Evolutionary conservation across 2,888 invertebrate species (phyloP).

Genomic region (Siphonodentalium dalli): DNA sequence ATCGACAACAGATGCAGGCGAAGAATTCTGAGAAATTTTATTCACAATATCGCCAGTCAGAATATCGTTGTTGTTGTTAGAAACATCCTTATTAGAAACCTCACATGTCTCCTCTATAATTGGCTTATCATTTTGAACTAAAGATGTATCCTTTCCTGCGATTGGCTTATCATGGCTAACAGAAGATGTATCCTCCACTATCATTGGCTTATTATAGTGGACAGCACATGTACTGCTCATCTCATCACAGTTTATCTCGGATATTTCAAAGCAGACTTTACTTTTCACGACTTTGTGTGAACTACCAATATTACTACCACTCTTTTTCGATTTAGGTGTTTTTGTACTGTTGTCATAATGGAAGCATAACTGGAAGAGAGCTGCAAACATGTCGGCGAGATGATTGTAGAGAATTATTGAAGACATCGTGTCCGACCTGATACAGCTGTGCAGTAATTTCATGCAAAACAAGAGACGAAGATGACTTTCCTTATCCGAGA

Average conservation of each 20-base stretch:
- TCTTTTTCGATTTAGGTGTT: not conserved
- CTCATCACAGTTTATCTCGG: too few relatives aligned
- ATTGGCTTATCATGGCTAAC: not conserved
- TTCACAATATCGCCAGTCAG: too few relatives aligned
- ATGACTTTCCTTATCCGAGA: conserved; percentile 17
- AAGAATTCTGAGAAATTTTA: too few relatives aligned
- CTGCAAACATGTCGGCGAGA: conserved; percentile 73
- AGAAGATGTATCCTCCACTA: not conserved
- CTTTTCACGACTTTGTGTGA: too few relatives aligned
- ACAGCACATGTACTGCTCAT: conserved; percentile 64
- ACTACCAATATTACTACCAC: too few relatives aligned
- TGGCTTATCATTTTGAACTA: too few relatives aligned
- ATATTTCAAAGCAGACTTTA: too few relatives aligned
- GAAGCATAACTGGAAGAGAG: conserved; percentile 76
- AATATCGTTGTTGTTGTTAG: too few relatives aligned
- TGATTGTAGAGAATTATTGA: conserved; percentile 70
- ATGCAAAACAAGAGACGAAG: conserved; percentile 36
- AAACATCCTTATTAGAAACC: too few relatives aligned
- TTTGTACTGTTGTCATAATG: conserved; percentile 70
- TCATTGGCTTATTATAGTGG: conserved; percentile 32
- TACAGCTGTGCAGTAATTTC: conserved; percentile 34
- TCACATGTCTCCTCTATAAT: too few relatives aligned
- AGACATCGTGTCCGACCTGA: conserved; percentile 64
- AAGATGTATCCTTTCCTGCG: too few relatives aligned
- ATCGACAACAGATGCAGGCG: too few relatives aligned